These are phyloP conservation scores for Phyllostomus discolor DNA, from an alignment of 2,113 vertebrate species.

Conservation along the genomic window DNA sequence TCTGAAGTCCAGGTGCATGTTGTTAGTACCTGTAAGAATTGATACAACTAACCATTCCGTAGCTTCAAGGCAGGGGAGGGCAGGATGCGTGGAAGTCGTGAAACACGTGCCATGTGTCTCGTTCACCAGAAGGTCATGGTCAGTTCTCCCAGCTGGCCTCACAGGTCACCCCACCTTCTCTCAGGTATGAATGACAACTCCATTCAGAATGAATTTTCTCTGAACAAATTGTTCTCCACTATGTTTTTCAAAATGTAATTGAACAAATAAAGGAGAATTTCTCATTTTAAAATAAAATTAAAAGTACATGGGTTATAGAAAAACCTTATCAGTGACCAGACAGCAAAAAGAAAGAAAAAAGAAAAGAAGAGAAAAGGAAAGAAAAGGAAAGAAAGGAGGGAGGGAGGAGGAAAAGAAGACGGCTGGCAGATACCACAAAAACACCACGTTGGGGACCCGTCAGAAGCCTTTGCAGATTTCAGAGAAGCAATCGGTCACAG, in stretches of 20 bases:
- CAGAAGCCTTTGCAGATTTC: background rate
- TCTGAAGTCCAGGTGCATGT: background rate
- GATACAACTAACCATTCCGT: background rate
- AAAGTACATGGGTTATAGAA: background rate
- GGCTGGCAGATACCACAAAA: background rate
- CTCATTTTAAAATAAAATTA: background rate
- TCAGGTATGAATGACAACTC: background rate
- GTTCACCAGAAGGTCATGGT: background rate
- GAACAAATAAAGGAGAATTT: background rate
- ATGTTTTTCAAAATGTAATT: background rate
- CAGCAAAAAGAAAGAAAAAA: background rate
- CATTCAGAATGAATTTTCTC: background rate
- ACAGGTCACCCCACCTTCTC: background rate
- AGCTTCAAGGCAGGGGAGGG: background rate
- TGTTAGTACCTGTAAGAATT: background rate
- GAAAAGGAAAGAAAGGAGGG: background rate
- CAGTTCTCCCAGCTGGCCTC: background rate
- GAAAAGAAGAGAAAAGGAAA: too few relatives aligned
- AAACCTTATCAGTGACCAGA: background rate
- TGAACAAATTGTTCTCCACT: background rate
- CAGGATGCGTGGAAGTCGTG: rapidly evolving
- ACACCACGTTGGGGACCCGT: background rate
- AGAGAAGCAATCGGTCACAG: background rate
- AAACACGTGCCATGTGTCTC: rapidly evolving
- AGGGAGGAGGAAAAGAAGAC: background rate